Evolutionary conservation across 1,140 invertebrate genomes (phyloP), one percentile per base, ranked within the genome.

Genomic region (Choristoneura fumiferana): DNA sequence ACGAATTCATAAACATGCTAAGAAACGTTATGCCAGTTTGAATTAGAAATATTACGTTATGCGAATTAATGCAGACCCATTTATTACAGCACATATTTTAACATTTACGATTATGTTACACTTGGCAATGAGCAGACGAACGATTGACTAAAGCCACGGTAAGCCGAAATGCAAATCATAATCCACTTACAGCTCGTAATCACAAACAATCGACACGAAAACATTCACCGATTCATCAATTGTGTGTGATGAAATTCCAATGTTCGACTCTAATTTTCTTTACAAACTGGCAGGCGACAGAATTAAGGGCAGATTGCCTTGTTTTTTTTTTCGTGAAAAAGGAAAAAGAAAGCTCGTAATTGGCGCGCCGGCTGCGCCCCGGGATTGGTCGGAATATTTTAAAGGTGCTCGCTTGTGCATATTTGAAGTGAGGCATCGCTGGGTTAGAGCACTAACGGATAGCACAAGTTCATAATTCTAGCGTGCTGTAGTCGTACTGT

Each of bases 181-280:
- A 43, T 22, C 22, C 18, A 49, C 43, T 49, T 22, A 49, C 43
- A 17, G 12, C 2, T 2, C 22, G 43, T 49, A 49, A 49, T 49
- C 43, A 49, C 43, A 49, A 49, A 49, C 43, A 49, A 49, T 22
- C 43, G 22, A 12, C n/a, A 17, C 18, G 17, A 18, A 49, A 49
- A 49, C 22, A 49, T 49, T 49, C 22, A 18, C 43, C 43, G 29
- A 49, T 17, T 49, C 43, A 49, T 49, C 43, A 49, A 49, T 49
- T 22, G 43, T 49, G 43, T 22, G 43, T 49, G 43, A 49, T 49
- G 22, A 49, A 49, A 49, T 49, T 39, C 59, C 62, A 34, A 54
- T 53, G 57, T 60, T 63, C 57, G 54, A 40, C 60, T 65, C 58
- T 67, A 69, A 73, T 73, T 69, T 73, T 63, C 70, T 64, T 35